phyloP scores from a whole-genome alignment of 92 coral and sea anemone genomes.

The Pocillopora meandrina region DNA sequence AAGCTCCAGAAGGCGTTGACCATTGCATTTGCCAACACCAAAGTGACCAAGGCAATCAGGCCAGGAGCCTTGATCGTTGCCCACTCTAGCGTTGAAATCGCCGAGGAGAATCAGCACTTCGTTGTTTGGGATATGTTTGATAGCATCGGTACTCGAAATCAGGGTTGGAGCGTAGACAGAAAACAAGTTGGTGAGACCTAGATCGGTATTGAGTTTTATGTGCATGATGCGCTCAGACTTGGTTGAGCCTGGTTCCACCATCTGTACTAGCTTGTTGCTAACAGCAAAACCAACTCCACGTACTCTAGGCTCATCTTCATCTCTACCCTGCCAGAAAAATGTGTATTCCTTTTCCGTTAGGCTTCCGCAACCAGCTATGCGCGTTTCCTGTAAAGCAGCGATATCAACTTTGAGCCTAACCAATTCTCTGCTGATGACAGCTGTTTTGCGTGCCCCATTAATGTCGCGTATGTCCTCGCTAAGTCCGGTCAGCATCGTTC shows the following conservation, averaged over 20 bases:
- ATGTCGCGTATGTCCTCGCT: no score
- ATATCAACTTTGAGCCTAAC: no score
- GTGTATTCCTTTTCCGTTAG: not conserved
- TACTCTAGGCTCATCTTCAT: constrained; percentile 34
- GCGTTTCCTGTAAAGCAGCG: no score
- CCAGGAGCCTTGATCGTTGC: constrained; percentile 43
- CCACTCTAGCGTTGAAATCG: constrained; percentile 60
- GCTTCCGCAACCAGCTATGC: no score
- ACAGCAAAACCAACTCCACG: constrained; percentile 61
- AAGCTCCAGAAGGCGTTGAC: constrained; percentile 49
- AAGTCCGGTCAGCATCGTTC: not conserved
- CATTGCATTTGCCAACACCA: constrained; percentile 49
- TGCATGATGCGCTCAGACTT: constrained; percentile 39
- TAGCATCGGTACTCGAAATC: constrained; percentile 29
- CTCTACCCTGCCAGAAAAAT: constrained; percentile 56
- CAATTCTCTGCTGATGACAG: no score
- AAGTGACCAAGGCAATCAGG: constrained; percentile 42
- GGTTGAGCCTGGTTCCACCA: constrained; percentile 20
- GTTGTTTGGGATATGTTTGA: constrained; percentile 36
- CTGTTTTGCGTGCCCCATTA: no score
- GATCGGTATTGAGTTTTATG: constrained; percentile 36
- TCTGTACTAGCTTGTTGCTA: constrained; percentile 44
- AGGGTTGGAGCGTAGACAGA: constrained; percentile 56
- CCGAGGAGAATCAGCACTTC: constrained; percentile 40
- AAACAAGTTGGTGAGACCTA: constrained; percentile 30